Evolutionary conservation across 1,140 invertebrate species (phyloP).

Genomic region (Diplogasteroides magnus): DNA sequence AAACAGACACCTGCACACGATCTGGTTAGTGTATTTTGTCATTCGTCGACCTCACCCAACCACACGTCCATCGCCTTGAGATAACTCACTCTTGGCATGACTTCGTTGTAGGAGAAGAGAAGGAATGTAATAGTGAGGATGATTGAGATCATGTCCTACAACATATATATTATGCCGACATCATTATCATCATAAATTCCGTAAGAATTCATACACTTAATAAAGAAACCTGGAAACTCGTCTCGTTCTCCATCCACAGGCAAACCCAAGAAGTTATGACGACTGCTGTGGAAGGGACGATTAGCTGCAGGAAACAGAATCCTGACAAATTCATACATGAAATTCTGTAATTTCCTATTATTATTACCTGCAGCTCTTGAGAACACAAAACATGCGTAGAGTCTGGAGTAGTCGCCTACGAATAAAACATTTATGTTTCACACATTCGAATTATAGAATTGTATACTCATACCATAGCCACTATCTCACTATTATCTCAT

Average conservation of each 20-base stretch:
- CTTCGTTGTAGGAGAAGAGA: conserved; percentile 95
- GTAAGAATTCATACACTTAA: conserved; percentile 1
- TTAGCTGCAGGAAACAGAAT: conserved; percentile 54
- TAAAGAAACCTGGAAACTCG: conserved; percentile 41
- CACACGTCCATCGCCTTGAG: conserved; percentile 97
- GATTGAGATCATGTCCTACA: conserved; percentile 84
- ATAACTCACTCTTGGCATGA: conserved; percentile 73
- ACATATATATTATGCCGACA: neutral
- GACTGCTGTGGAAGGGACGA: conserved; percentile 55
- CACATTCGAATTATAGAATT: neutral
- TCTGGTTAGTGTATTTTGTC: neutral
- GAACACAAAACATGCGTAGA: conserved; percentile 54
- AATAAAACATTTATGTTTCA: conserved; percentile 3
- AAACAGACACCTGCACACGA: conserved; percentile 63
- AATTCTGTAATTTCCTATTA: too few species aligned
- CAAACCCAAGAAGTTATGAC: conserved; percentile 55
- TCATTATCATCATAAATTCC: neutral
- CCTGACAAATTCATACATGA: too few species aligned
- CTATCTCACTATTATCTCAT: too few species aligned
- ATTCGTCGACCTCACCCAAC: conserved; percentile 59
- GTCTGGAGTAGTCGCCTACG: conserved; percentile 47
- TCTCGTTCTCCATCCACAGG: conserved; percentile 55
- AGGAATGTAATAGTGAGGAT: conserved; percentile 95
- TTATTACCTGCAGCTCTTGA: conserved; percentile 43
- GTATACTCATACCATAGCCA: too few species aligned